Base-by-base conservation (phyloP, 2,888 invertebrate species). In the Amphipoea lucens region DNA sequence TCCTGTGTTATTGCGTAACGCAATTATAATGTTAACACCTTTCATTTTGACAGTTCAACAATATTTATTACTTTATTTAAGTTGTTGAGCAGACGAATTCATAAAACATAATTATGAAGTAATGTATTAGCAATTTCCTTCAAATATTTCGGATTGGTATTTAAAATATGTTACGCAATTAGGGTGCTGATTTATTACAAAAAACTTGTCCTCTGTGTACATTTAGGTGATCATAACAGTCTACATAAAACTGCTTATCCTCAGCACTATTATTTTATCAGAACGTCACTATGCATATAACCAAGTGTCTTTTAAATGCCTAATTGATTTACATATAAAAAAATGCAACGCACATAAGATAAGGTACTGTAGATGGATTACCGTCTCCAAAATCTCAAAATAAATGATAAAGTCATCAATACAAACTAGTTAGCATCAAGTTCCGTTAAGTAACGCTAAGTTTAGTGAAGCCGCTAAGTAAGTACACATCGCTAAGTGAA, bases 401-500 rank as follows among this genome's bases (percentile, higher is more conserved):
- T 85, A 81, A 85, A 81, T 75, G 62, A 86, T 84, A 57, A 82
- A 86, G 74, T 89, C 78, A 68, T 88, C 82, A 86, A 81, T 74
- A 79, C 81, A 76, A 81, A 83, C 75, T 87, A 82, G 79, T 86
- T 88, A 80, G 78, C 79, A 40, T 79, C 20, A 69, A 74, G 68
- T 87, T 87, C 14, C 65, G 75, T 78, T 67, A 84, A 84, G 83
- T 84, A 75, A 54, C 62, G 71, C 70, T 71, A 81, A 80, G 82
- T 84, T 89, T 60, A 71, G 74, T 74, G 62, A 78, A 83, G 70
- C 75, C 65, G 72, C 82, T 83, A 86, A 88, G 85, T 86, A 85
- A 85, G 84, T 85, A 83, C 78, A 84, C 76, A 90, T 67, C 83
- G 83, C 74, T 90, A 90, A 92, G 90, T 91, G 89, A 91, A 91